phyloP scores from a whole-genome alignment of 2,797 vertebrate species.

The Catamblyrhynchus diadema region DNA sequence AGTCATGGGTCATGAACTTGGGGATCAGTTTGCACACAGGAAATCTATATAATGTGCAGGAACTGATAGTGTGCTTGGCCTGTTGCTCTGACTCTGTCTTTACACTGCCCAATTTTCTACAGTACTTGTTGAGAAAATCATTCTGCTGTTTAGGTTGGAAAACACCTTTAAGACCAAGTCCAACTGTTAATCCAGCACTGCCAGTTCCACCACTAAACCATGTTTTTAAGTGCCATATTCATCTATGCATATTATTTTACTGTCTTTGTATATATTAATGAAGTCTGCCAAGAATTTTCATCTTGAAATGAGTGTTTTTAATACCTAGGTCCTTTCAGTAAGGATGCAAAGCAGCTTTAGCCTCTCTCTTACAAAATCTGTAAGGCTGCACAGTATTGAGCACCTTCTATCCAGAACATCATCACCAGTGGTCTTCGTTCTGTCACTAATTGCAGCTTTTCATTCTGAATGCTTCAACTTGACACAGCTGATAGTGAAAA shows the following conservation, averaged over 20 bases:
- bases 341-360: not conserved
- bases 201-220: not conserved
- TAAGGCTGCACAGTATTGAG: fast-evolving
- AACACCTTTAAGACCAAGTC: not conserved
- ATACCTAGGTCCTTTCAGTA: not conserved
- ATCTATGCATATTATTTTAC: not conserved
- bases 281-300: not conserved
- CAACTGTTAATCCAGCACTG: not conserved
- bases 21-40: not conserved
- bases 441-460: not conserved
- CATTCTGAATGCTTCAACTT: not conserved
- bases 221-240: not conserved
- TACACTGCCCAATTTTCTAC: fast-evolving
- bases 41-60: fast-evolving
- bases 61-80: fast-evolving
- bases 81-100: not conserved
- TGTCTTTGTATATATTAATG: not conserved
- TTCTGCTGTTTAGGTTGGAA: not conserved
- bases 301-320: not conserved
- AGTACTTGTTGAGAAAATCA: not conserved
- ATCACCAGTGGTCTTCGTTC: not conserved
- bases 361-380: not conserved
- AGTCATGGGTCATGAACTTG: fast-evolving
- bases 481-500: not conserved
- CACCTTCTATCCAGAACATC: not conserved